These are phyloP conservation scores for Mya arenaria DNA, from an alignment of 1,140 invertebrate species.

Conservation along the genomic window DNA sequence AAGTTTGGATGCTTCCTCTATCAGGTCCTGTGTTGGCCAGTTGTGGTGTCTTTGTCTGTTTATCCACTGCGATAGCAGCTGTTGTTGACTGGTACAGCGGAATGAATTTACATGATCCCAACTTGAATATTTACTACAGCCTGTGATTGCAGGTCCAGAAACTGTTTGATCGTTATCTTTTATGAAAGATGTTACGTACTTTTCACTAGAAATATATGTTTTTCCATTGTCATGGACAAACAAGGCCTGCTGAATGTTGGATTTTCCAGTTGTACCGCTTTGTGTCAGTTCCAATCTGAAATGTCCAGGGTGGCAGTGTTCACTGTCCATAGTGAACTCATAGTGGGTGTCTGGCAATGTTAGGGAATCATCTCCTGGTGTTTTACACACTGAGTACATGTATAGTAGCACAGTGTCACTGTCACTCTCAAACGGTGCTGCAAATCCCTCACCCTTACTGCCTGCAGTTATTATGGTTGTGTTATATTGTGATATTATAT, in stretches of 20 bases:
- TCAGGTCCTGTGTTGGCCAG: not conserved
- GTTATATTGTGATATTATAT: too few species aligned
- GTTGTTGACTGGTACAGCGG: not conserved
- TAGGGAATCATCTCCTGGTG: not conserved
- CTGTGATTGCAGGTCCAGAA: not conserved
- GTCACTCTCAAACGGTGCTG: not conserved
- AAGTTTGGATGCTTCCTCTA: not conserved
- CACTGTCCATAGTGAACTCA: not conserved
- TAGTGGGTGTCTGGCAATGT: not conserved
- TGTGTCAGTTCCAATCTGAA: not conserved
- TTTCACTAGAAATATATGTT: not conserved
- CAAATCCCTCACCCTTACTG: slow-evolving; percentile 15
- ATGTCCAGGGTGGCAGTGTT: not conserved
- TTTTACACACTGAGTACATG: not conserved
- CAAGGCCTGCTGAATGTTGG: not conserved
- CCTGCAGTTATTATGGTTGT: not conserved
- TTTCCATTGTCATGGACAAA: not conserved
- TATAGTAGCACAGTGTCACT: not conserved
- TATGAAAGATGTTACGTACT: not conserved
- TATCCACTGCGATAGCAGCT: slow-evolving; percentile 2
- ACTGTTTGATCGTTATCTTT: not conserved
- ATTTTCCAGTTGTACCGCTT: not conserved
- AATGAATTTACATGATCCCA: slow-evolving; percentile 28
- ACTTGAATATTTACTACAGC: not conserved
- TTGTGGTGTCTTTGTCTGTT: not conserved